These are phyloP conservation scores for Neodontobutis hainanensis DNA, from an alignment of 2,113 vertebrate genomes.

Conservation along the genomic window DNA sequence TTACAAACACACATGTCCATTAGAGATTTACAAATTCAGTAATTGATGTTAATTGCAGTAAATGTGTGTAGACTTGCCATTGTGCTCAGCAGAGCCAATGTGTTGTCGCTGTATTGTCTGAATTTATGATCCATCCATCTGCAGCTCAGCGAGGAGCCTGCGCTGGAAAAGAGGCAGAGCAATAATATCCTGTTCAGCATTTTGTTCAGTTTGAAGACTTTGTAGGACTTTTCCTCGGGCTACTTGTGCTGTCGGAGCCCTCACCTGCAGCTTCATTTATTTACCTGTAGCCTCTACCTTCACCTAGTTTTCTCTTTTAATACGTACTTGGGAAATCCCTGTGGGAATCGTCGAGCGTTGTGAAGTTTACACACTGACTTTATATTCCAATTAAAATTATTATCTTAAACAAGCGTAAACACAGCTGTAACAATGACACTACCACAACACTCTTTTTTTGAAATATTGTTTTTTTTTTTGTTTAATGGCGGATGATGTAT, in stretches of 20 bases:
- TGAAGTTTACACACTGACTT: not conserved
- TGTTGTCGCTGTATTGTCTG: slow-evolving; percentile 29
- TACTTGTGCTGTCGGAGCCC: slow-evolving; percentile 10
- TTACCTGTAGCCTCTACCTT: not conserved
- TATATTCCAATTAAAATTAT: too few species aligned
- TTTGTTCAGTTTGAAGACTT: not conserved
- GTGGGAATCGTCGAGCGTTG: too few species aligned
- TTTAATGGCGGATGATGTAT: too few species aligned
- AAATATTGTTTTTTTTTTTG: too few species aligned
- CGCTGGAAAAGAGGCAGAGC: slow-evolving; percentile 37
- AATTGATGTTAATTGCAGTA: not conserved
- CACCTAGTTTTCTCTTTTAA: slow-evolving; percentile 27
- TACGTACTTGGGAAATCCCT: not conserved
- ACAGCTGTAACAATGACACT: too few species aligned
- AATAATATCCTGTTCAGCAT: slow-evolving; percentile 43
- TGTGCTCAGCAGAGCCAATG: slow-evolving; percentile 28
- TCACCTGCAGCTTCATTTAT: slow-evolving; percentile 28
- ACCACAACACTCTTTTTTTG: too few species aligned
- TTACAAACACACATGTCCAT: slow-evolving; percentile 12
- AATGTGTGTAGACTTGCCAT: slow-evolving; percentile 55
- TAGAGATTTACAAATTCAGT: too few species aligned
- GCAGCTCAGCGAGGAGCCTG: slow-evolving; percentile 51
- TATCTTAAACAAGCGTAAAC: too few species aligned
- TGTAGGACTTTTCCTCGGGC: not conserved
- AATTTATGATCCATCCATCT: slow-evolving; percentile 65